Evolutionary conservation across 2,113 vertebrate species (phyloP).

Genomic region (Pollimyrus isidori): DNA sequence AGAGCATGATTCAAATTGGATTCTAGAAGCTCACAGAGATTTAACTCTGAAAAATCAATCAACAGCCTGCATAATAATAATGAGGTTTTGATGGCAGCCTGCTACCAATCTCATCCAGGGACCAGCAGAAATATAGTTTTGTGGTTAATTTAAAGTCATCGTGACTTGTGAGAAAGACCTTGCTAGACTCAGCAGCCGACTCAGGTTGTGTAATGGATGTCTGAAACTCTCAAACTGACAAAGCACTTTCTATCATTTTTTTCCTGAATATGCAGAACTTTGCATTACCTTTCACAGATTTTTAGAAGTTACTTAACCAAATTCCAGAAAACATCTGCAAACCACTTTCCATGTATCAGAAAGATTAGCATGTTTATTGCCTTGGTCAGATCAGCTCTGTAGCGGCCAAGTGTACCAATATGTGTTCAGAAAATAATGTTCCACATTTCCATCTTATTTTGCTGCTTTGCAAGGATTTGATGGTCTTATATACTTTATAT

Average conservation of each 20-base stretch:
- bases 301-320: background rate
- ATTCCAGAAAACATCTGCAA: background rate
- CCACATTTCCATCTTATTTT: background rate
- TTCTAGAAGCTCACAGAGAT: background rate
- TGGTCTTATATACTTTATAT: background rate
- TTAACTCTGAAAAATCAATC: background rate
- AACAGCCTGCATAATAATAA: constrained; percentile 3
- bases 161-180: background rate
- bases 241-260: background rate
- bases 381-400: background rate
- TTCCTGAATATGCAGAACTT: background rate
- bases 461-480: background rate
- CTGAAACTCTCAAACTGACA: background rate
- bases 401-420: background rate
- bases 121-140: constrained; percentile 12
- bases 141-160: constrained; percentile 18
- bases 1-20: background rate
- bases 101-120: background rate
- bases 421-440: background rate
- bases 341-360: background rate
- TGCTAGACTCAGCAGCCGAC: background rate
- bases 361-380: background rate
- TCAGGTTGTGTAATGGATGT: background rate
- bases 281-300: background rate
- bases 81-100: constrained; percentile 9